Conservation (phyloP, 92 coral and sea anemone genomes). For the Epizoanthus scotinus region DNA sequence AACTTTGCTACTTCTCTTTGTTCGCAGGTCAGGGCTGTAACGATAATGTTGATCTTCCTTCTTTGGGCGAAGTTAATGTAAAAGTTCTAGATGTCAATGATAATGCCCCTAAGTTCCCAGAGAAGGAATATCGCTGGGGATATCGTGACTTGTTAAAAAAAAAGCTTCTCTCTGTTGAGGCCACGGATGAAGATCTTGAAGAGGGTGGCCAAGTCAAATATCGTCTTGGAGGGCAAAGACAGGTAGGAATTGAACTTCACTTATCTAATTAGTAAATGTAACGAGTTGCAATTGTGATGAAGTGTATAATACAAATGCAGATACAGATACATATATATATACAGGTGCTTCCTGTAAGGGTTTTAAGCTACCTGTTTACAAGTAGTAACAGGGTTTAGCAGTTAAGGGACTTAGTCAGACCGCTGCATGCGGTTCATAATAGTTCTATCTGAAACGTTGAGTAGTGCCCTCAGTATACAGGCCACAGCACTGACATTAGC, state of each 20-base stretch:
- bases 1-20: not conserved
- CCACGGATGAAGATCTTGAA: slow-evolving; percentile 81
- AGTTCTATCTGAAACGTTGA: too few relatives aligned
- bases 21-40: slow-evolving; percentile 62
- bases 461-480: too few relatives aligned
- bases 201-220: slow-evolving; percentile 78
- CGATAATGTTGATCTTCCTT: slow-evolving; percentile 45
- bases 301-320: not conserved
- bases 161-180: slow-evolving; percentile 63
- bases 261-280: too few relatives aligned
- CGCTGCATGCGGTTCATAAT: too few relatives aligned
- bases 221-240: slow-evolving; percentile 69
- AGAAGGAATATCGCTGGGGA: not conserved
- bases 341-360: too few relatives aligned
- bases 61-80: slow-evolving; percentile 77
- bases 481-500: too few relatives aligned
- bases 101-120: slow-evolving; percentile 75
- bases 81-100: slow-evolving; percentile 79
- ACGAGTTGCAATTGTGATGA: too few relatives aligned
- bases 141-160: slow-evolving; percentile 50
- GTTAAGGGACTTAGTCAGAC: too few relatives aligned
- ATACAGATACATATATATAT: too few relatives aligned
- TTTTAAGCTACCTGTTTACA: too few relatives aligned
- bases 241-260: slow-evolving; percentile 51
- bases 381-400: too few relatives aligned